Base-by-base conservation (phyloP, 2,797 vertebrate genomes). In the Erithacus rubecula region DNA sequence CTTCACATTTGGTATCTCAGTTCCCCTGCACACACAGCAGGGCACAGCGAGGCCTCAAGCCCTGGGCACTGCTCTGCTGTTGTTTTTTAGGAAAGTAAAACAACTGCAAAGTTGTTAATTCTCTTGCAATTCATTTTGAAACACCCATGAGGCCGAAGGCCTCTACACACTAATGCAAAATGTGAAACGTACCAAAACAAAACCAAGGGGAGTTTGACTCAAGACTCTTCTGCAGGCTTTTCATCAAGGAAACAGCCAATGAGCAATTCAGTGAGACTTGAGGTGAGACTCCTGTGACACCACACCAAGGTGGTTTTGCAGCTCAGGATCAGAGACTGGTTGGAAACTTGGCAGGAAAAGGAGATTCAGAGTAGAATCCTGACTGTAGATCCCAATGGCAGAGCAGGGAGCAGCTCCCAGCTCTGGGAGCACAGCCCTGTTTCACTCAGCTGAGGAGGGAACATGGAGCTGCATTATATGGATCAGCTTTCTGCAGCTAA, bases 381-480 rank as follows among this genome's bases (percentile, higher is more conserved):
- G 0, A 46, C 11, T 1, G 6, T 16, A 18, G 39, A 65, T 41
- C 6, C 0, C 0, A 68, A 27, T 1, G 49, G 32, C 39, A 53
- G 36, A 76, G 44, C 10, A 14, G 24, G 30, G 63, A 87, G 26
- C 49, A 43, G 36, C 32, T 47, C 49, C 5, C 13, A 53, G 46
- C 34, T 2, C 51, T 51, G 29, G 51, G 17, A 52, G 2, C 41
- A 19, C 0, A 0, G 30, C 46, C 53, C 4, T 0, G 2, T 23
- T 62, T 62, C 55, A 52, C 21, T 12, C 23, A 34, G 13, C 29
- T 27, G 80, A 59, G 60, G 62, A 36, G 9, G 29, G 37, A 62
- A 72, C 41, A 67, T 0, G 0, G 11, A 1, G 22, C 19, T 8
- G 1, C 0, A 3, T 37, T n/a, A 44, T 0, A 1, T 1, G 1